Evolutionary conservation across 2,888 invertebrate genomes (phyloP).

Genomic region (Cantharis nigra): DNA sequence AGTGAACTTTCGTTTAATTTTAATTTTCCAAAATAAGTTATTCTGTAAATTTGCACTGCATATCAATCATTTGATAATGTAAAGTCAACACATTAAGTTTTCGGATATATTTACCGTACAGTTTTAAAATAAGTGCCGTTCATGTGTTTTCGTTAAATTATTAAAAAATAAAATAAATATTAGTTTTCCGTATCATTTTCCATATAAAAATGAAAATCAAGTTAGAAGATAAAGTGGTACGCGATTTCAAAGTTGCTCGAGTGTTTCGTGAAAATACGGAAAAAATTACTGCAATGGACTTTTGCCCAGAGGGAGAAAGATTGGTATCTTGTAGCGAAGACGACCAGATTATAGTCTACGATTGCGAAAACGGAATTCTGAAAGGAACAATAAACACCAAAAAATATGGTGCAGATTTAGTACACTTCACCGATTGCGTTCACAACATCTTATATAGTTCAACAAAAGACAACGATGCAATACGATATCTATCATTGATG

Average conservation of each 20-base stretch:
- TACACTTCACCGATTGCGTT: constrained; percentile 97
- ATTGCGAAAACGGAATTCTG: constrained; percentile 96
- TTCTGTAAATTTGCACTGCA: too few species aligned
- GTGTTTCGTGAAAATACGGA: constrained; percentile 97
- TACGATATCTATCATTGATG: constrained; percentile 94
- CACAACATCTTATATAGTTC: constrained; percentile 99
- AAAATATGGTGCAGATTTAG: constrained; percentile 98
- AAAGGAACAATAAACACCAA: constrained; percentile 97
- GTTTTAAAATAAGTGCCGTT: background rate
- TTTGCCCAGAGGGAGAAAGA: constrained; percentile 93
- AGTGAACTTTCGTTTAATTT: too few species aligned
- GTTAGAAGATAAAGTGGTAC: constrained; percentile 90
- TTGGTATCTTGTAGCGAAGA: constrained; percentile 98
- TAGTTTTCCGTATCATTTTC: background rate
- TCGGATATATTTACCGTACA: background rate
- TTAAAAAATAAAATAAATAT: background rate
- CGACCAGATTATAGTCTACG: constrained; percentile 99
- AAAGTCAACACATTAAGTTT: background rate
- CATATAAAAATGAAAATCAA: constrained; percentile 71
- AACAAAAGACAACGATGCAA: constrained; percentile 98
- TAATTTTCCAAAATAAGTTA: too few species aligned
- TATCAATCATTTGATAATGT: too few species aligned
- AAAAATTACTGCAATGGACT: constrained; percentile 97
- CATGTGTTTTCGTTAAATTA: background rate
- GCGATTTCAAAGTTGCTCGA: constrained; percentile 96